These are phyloP conservation scores for Thymelicus acteon DNA, from an alignment of 2,888 invertebrate genomes.

Conservation along the genomic window DNA sequence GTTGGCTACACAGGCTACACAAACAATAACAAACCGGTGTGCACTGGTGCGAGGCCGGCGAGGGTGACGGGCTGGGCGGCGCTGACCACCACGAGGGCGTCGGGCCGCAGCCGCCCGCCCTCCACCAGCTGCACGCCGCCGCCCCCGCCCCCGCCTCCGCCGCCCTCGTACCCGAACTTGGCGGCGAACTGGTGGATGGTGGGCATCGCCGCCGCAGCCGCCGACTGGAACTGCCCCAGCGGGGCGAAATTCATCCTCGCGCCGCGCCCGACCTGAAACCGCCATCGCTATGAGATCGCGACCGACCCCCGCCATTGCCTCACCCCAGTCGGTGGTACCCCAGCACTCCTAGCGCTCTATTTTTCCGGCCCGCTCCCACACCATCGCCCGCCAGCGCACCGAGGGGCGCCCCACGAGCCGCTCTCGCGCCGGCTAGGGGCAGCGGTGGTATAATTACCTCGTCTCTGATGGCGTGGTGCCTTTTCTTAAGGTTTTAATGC, in stretches of 20 bases:
- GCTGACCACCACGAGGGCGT: constrained; percentile 79
- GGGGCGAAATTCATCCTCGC: constrained; percentile 92
- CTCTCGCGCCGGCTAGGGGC: constrained; percentile 29
- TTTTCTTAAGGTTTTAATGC: constrained; percentile 74
- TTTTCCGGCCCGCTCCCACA: constrained; percentile 81
- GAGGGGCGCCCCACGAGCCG: constrained; percentile 45
- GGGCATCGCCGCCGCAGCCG: constrained; percentile 89
- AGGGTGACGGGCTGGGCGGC: constrained; percentile 78
- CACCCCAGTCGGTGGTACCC: constrained; percentile 65
- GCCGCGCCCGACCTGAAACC: constrained; percentile 44
- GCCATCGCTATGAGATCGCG: constrained; percentile 46
- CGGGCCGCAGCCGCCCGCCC: constrained; percentile 86
- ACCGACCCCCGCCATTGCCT: constrained; percentile 84
- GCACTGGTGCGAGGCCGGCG: constrained; percentile 72
- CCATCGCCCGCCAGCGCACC: constrained; percentile 60
- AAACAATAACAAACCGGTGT: constrained; percentile 61
- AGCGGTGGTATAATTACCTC: constrained; percentile 61
- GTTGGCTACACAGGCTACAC: neutral
- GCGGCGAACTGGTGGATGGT: constrained; percentile 94
- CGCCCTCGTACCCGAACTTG: constrained; percentile 85
- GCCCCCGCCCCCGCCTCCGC: constrained; percentile 71
- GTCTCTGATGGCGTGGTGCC: constrained; percentile 52
- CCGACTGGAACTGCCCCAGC: constrained; percentile 91
- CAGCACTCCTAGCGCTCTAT: constrained; percentile 72
- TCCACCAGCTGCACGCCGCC: constrained; percentile 67